Evolutionary conservation across 92 coral and sea anemone species (phyloP).

Genomic region (Scolanthus callimorphus): DNA sequence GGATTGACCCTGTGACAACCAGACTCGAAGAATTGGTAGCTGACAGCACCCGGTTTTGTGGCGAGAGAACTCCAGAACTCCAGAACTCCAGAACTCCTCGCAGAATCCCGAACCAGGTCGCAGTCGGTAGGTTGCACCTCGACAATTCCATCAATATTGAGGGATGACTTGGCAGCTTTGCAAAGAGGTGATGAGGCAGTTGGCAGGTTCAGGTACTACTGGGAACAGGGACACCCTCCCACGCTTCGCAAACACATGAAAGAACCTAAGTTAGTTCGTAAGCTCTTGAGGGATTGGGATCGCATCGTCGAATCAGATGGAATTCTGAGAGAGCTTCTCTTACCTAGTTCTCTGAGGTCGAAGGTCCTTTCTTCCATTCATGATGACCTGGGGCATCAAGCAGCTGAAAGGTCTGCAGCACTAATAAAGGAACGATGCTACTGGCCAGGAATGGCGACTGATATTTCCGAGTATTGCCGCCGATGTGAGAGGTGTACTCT

Average conservation of each 20-base stretch:
- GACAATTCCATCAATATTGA: slow-evolving; percentile 12
- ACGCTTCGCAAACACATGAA: slow-evolving; percentile 49
- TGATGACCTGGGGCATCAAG: slow-evolving; percentile 59
- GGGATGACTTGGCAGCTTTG: slow-evolving; percentile 21
- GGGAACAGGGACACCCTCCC: slow-evolving; percentile 32
- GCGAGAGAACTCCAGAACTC: not conserved
- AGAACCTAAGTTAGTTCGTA: slow-evolving; percentile 32
- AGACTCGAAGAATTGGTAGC: slow-evolving; percentile 30
- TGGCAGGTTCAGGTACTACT: slow-evolving; percentile 44
- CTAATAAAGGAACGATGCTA: slow-evolving; percentile 25
- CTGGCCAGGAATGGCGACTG: slow-evolving; percentile 24
- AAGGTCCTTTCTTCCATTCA: slow-evolving; percentile 34
- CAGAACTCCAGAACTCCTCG: not conserved
- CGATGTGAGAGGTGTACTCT: slow-evolving; percentile 30
- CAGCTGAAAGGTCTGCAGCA: slow-evolving; percentile 20
- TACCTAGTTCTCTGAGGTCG: slow-evolving; percentile 34
- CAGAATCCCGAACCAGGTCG: slow-evolving; percentile 26
- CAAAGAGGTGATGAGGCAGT: slow-evolving; percentile 23
- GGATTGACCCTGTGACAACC: slow-evolving; percentile 21
- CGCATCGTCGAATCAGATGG: slow-evolving; percentile 36
- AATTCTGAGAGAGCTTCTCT: slow-evolving; percentile 41
- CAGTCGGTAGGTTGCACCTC: slow-evolving; percentile 2
- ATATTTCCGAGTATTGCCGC: slow-evolving; percentile 31
- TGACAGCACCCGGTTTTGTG: not conserved
- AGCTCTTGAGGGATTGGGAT: slow-evolving; percentile 45